phyloP scores from a whole-genome alignment of 2,113 vertebrate species.

The Oryctolagus cuniculus region DNA sequence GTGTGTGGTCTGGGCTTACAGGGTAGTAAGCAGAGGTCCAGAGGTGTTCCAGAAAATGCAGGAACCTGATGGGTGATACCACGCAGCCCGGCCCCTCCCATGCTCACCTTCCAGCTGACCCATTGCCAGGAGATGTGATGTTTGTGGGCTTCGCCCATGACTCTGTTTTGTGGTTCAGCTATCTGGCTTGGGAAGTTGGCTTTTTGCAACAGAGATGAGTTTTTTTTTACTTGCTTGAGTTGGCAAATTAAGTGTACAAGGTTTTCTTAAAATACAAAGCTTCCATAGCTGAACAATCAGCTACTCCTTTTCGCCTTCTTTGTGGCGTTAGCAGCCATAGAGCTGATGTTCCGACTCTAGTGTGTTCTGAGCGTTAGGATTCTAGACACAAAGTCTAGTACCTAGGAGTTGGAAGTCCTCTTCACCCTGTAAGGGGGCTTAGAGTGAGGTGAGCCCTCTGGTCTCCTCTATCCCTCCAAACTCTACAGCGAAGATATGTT shows the following conservation, averaged over 20 bases:
- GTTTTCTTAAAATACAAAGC: constrained; percentile 62
- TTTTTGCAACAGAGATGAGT: constrained; percentile 78
- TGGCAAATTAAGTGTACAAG: constrained; percentile 82
- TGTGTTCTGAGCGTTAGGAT: background rate
- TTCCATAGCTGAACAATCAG: background rate
- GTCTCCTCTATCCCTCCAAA: background rate
- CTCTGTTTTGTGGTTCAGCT: constrained; percentile 83
- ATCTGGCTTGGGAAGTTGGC: constrained; percentile 84
- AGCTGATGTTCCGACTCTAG: background rate
- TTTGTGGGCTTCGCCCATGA: constrained; percentile 85
- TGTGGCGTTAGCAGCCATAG: background rate
- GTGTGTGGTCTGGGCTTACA: background rate
- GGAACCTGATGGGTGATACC: background rate
- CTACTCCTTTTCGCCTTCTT: background rate
- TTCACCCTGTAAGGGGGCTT: background rate
- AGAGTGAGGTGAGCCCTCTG: background rate
- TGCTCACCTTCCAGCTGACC: background rate
- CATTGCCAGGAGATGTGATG: constrained; percentile 77
- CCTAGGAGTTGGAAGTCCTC: background rate
- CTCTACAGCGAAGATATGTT: background rate
- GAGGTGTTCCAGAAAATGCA: background rate
- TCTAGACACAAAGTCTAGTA: background rate
- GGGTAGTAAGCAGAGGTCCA: background rate
- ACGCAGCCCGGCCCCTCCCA: background rate
- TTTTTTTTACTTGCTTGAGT: constrained; percentile 66